Base-by-base conservation (phyloP, 2,888 invertebrate species). In the Rhingia campestris region DNA sequence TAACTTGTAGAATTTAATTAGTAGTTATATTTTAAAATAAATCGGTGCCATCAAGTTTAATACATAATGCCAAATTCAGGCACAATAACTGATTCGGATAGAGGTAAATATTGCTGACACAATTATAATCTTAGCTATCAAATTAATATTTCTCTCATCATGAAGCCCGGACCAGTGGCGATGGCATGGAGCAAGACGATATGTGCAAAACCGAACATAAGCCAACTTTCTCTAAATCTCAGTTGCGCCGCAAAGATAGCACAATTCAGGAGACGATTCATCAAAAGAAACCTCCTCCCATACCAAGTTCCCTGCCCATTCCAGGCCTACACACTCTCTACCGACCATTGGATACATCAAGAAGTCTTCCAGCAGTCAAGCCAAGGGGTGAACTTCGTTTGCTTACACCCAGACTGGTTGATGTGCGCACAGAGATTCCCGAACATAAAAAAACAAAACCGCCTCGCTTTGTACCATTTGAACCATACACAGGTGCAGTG, bases 381-480 rank as follows among this genome's bases (percentile, higher is more conserved):
- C 94, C 94, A 2, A 92, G 91, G 58, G 93, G 94, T 14, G 93
- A 93, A 87, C 92, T 94, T 67, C 92, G 94, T n/a, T 92, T 92
- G 86, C 90, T 94, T 69, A 92, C 95, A 59, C 95, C 95, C 9
- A 94, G 94, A 87, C 92, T 94, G 82, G 92, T 94, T 12, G 92
- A 93, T 51, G 56, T 75, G 3, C 86, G 87, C 3, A 10, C 4
- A 10, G 58, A 64, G 5, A 53, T 87, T 47, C 87, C 89, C 4
- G 89, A 90, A 22, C 89, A 90, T 59, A 90, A 90, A 45, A 91
- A 90, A 86, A 89, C 88, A 0, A 91, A 93, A 88, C 95, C 95
- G 86, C 96, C 97, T 0, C 97, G 95, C 89, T 97, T 97, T 90
- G 94, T 97, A 41, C 97, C 97, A 0, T 97, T 96, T 87, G 97